Percentiles rank a stretch among this genome's conserved stretches.
Conservation (phyloP, 2,888 invertebrate genomes). For the Anaspis maculata region DNA sequence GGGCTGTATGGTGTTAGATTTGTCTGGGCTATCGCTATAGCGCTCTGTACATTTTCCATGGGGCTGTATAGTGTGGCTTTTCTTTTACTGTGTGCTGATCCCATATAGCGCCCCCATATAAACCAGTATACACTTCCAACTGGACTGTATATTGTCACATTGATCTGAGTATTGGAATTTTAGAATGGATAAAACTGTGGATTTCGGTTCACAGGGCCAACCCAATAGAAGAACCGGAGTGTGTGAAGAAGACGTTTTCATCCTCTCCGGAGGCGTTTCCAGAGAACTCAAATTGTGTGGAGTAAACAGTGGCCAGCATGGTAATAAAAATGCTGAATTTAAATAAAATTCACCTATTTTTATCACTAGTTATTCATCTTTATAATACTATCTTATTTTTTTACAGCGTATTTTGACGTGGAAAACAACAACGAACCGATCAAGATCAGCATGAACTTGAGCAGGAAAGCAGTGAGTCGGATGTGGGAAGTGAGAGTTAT, state of each 20-base stretch:
- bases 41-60: no score
- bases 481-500: conserved; percentile 72
- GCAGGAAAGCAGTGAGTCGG: conserved; percentile 55
- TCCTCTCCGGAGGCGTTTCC: conserved; percentile 51
- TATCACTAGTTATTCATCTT: no score
- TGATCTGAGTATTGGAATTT: background rate
- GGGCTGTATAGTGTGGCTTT: no score
- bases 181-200: background rate
- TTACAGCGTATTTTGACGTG: conserved; percentile 62
- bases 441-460: conserved; percentile 48
- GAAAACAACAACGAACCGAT: conserved; percentile 48
- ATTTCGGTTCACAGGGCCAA: conserved; percentile 53
- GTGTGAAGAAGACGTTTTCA: conserved; percentile 68
- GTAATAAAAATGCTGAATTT: no score
- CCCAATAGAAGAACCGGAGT: conserved; percentile 71
- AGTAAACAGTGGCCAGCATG: conserved; percentile 75
- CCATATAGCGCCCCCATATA: no score
- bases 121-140: no score
- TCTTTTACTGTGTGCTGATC: no score
- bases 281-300: conserved; percentile 64
- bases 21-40: no score
- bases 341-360: no score
- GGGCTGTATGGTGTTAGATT: no score
- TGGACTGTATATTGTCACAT: background rate
- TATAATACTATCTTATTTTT: no score